Percentiles rank a stretch among this genome's conserved stretches.
These are phyloP conservation scores for Hoplostethus atlanticus DNA, from an alignment of 2,797 vertebrate genomes.

Conservation along the genomic window DNA sequence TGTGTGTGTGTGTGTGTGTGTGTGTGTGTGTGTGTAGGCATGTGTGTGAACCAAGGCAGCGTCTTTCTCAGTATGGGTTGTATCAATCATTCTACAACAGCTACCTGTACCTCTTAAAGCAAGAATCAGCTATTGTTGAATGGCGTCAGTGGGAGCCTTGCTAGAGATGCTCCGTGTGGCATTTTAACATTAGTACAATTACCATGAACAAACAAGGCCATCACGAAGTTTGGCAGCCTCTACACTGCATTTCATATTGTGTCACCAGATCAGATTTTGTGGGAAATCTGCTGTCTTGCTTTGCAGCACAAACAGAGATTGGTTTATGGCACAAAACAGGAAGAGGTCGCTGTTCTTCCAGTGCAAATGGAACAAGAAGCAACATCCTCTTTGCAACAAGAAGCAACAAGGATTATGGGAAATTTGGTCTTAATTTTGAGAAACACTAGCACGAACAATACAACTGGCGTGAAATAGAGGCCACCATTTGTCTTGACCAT, in stretches of 20 bases:
- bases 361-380: no score
- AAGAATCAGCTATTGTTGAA: not conserved
- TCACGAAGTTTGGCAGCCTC: no score
- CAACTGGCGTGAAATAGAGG: no score
- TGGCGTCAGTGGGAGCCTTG: not conserved
- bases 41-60: not conserved
- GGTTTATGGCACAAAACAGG: not conserved
- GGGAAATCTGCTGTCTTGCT: not conserved
- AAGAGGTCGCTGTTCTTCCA: no score
- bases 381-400: no score
- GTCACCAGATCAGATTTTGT: not conserved
- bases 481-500: no score
- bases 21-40: not conserved
- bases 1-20: not conserved
- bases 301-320: not conserved
- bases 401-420: no score
- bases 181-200: not conserved
- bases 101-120: constrained; percentile 3
- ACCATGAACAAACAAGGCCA: not conserved
- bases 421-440: no score
- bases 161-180: no score
- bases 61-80: constrained; percentile 17
- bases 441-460: no score
- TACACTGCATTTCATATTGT: no score
- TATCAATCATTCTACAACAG: constrained; percentile 30